A percentile compares a stretch with the other conserved stretches of the same genome.
Conservation (phyloP, 2,888 invertebrate genomes). For the Acrobasis consociella region DNA sequence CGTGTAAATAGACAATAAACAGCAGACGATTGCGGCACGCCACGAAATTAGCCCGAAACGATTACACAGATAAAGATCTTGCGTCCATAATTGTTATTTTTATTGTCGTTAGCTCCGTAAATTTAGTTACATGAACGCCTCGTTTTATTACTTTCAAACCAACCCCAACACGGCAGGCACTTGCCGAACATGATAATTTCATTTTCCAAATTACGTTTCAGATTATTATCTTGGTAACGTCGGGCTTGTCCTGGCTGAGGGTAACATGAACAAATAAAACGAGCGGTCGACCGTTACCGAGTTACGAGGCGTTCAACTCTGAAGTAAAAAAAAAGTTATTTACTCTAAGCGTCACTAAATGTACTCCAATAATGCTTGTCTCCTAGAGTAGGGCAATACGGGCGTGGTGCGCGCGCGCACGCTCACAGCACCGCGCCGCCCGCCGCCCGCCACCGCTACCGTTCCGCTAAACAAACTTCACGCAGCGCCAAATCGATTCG, state of each 20-base stretch:
- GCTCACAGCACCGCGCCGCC: conserved; percentile 42
- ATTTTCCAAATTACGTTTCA: conserved; percentile 63
- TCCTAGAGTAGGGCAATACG: conserved; percentile 40
- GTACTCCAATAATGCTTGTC: conserved; percentile 52
- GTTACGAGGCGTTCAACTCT: conserved; percentile 42
- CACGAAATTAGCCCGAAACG: conserved; percentile 63
- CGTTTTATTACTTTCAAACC: conserved; percentile 50
- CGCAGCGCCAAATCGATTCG: conserved; percentile 76
- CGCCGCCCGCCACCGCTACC: conserved; percentile 47
- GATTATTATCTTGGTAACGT: conserved; percentile 55
- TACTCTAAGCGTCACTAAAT: conserved; percentile 61
- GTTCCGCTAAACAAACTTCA: conserved; percentile 81
- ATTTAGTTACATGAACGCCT: conserved; percentile 58
- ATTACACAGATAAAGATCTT: conserved; percentile 67
- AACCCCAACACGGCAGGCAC: conserved; percentile 53
- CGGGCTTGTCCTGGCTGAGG: conserved; percentile 32
- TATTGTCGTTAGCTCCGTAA: conserved; percentile 62
- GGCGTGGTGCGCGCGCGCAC: conserved; percentile 52
- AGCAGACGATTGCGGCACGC: conserved; percentile 40
- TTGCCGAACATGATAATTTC: conserved; percentile 60
- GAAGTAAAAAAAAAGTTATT: conserved; percentile 51
- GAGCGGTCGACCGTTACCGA: conserved; percentile 52
- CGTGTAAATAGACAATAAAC: conserved; percentile 58
- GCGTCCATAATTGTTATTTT: conserved; percentile 59
- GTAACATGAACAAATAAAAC: conserved; percentile 42